Evolutionary conservation across 1,140 invertebrate species (phyloP).

Genomic region (Drosophila ohnishii): DNA sequence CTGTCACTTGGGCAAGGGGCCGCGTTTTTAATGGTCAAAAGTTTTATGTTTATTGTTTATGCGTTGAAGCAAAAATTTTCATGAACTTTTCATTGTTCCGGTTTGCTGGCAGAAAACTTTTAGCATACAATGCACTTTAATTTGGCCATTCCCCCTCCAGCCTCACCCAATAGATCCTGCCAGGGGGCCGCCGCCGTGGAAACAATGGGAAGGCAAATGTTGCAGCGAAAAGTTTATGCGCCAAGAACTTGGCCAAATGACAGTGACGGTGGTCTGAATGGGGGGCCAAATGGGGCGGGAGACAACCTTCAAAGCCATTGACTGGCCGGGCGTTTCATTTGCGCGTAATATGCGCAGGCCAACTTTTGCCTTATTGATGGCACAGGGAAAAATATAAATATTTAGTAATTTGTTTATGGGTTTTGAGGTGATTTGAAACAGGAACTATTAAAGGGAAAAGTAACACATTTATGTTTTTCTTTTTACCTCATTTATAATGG

Average conservation of each 20-base stretch:
- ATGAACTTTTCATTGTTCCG: constrained; percentile 82
- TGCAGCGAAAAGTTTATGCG: constrained; percentile 78
- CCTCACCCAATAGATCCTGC: constrained; percentile 1
- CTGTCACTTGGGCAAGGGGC: constrained; percentile 60
- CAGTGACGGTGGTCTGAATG: constrained; percentile 41
- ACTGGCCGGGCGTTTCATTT: constrained; percentile 53
- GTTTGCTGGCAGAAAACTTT: constrained; percentile 76
- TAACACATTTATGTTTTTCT: not conserved
- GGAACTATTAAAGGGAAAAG: not conserved
- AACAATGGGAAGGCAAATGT: constrained; percentile 76
- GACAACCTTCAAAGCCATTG: constrained; percentile 47
- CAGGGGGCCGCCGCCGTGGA: constrained; percentile 50
- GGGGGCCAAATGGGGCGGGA: constrained; percentile 3
- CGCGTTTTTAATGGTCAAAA: constrained; percentile 78
- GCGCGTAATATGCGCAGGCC: constrained; percentile 49
- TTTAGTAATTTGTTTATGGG: constrained; percentile 4
- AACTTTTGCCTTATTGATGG: constrained; percentile 55
- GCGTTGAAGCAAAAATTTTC: constrained; percentile 79
- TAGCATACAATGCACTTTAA: constrained; percentile 79
- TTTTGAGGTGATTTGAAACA: not conserved
- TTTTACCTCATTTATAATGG: not conserved
- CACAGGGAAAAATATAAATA: constrained; percentile 46
- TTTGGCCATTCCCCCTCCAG: constrained; percentile 35
- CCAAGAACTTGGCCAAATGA: constrained; percentile 76
- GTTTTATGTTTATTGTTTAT: constrained; percentile 82